Evolutionary conservation across 2,113 vertebrate genomes (phyloP).

Genomic region (Epinephelus cyanopodus): DNA sequence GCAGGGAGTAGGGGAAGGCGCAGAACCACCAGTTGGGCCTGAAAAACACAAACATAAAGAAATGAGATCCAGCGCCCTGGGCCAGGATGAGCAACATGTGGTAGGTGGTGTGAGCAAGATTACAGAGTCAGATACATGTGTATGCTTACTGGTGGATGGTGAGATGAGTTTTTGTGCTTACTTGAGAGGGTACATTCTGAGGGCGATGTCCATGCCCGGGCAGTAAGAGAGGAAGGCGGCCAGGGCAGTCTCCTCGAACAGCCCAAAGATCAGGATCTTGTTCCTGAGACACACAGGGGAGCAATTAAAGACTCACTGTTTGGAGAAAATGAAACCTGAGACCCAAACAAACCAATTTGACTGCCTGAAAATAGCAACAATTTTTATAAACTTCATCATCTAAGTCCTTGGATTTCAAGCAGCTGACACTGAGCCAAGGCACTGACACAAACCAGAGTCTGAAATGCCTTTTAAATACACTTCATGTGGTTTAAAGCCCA

Average conservation of each 20-base stretch:
- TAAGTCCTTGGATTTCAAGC: not conserved
- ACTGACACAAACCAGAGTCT: not conserved
- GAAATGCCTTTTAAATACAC: not conserved
- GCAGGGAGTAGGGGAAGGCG: conserved; percentile 88
- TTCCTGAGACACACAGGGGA: conserved; percentile 74
- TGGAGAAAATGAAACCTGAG: not conserved
- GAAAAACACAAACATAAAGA: conserved; percentile 46
- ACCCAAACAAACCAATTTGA: not conserved
- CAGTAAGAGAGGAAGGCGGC: conserved; percentile 89
- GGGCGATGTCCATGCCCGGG: conserved; percentile 88
- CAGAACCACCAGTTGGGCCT: conserved; percentile 90
- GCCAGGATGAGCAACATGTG: conserved; percentile 29
- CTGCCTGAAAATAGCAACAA: not conserved
- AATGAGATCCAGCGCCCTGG: conserved; percentile 36
- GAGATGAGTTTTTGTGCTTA: conserved; percentile 25
- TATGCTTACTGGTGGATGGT: not conserved
- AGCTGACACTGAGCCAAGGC: not conserved
- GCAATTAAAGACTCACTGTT: not conserved
- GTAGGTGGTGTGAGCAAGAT: conserved; percentile 10
- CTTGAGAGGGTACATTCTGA: conserved; percentile 89
- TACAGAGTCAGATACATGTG: not conserved
- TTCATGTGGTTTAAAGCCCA: not conserved
- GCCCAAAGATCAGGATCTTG: conserved; percentile 88
- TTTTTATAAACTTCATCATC: not conserved
- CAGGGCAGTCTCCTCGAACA: conserved; percentile 88